Evolutionary conservation across 2,113 vertebrate species (phyloP).

Genomic region (Turnix velox): DNA sequence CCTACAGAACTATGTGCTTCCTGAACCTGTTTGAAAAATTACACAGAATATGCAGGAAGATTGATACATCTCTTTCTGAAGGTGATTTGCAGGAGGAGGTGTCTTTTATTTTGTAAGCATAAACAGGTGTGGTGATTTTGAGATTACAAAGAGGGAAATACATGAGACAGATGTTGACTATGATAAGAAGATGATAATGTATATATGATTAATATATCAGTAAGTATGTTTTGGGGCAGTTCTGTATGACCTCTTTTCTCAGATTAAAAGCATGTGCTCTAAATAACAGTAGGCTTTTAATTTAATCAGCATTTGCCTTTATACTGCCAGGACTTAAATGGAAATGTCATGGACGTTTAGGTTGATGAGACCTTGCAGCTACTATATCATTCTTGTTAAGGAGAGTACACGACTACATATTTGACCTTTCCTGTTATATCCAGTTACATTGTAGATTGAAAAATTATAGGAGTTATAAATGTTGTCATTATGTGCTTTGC

Average conservation of each 20-base stretch:
- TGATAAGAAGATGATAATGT: conserved; percentile 52
- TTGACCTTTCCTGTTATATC: conserved; percentile 38
- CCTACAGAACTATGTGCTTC: neutral
- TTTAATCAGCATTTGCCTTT: conserved; percentile 58
- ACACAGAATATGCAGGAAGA: neutral
- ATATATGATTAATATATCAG: conserved; percentile 34
- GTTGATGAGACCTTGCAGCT: conserved; percentile 28
- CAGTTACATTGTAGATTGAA: neutral
- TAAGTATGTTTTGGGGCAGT: conserved; percentile 23
- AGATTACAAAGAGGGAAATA: neutral
- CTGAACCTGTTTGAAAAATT: neutral
- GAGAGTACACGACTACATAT: conserved; percentile 9
- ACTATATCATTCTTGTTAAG: neutral
- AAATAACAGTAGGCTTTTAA: conserved; percentile 62
- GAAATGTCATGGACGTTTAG: conserved; percentile 28
- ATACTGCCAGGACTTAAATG: conserved; percentile 2
- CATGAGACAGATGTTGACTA: conserved; percentile 40
- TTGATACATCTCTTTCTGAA: neutral
- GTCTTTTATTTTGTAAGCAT: neutral
- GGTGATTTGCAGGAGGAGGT: neutral
- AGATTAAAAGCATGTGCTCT: conserved; percentile 46
- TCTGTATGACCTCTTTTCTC: conserved; percentile 28
- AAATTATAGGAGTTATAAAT: neutral
- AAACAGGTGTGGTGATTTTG: neutral
- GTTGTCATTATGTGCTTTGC: neutral